Evolutionary conservation across 2,888 invertebrate species (phyloP), one percentile per base, ranked within the genome.

Genomic region (Entomobrya proxima): DNA sequence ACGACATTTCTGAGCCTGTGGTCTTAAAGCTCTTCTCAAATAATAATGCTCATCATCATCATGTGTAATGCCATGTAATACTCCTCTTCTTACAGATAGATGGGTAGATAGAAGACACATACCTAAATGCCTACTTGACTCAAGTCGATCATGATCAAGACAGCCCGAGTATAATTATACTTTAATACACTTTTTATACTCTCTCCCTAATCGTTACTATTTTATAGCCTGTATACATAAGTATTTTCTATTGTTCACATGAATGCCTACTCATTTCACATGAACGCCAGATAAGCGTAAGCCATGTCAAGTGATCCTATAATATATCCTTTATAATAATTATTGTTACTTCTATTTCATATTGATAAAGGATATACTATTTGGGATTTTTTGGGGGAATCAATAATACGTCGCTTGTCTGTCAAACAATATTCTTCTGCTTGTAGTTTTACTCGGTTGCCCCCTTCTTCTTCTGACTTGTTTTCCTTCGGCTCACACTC

Each of bases 351-450:
- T 9, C 30, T 40, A 44, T 81, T 81, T 44, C 67, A 83, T 30
- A 58, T 37, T 47, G 44, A 58, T 37, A 79, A 55, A 30, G 18
- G 24, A 64, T 61, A 64, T 69, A 69, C 24, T 55, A 44, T 58
- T 76, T 55, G 44, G 52, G 15, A 27, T 58, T 47, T 84, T 58
- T 47, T 44, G 21, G n/a, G n/a, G n/a, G 69, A 81, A 86, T 86
- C 86, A 86, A 86, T 86, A 86, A 81, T 69, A 80, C 69, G 81
- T 81, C 81, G 76, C 77, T 81, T 86, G 86, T 69, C 81, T 81
- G 86, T 86, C 80, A 86, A 77, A 67, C 50, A 50, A 80, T 81
- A 69, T 81, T 78, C 78, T 55, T 64, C n/a, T 24, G 21, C 2
- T 67, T 30, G 30, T 32, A 52, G 64, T 81, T 74, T 18, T 67